These are phyloP conservation scores for Nomada ferruginata DNA, from an alignment of 2,888 invertebrate genomes.

Conservation along the genomic window DNA sequence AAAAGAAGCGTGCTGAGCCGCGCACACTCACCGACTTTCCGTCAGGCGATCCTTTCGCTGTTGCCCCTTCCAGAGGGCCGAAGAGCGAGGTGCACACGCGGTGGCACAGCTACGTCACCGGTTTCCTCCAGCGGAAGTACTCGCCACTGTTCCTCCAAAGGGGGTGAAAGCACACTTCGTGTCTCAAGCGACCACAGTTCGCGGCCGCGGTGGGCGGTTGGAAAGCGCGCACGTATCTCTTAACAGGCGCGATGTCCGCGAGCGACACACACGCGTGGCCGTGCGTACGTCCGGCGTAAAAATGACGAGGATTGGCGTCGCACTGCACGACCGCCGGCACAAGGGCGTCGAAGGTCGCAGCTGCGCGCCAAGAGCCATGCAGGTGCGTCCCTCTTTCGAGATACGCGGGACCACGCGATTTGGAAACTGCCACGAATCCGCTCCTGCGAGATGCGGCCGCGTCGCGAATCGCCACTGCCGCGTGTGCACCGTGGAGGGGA, in stretches of 20 bases:
- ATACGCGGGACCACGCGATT: constrained; percentile 56
- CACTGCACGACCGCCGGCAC: constrained; percentile 69
- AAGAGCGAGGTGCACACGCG: constrained; percentile 15
- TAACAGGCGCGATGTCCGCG: not conserved
- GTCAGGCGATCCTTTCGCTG: constrained; percentile 32
- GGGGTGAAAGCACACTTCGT: not conserved
- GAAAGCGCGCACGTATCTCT: no score
- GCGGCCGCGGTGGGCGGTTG: no score
- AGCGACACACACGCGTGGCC: constrained; percentile 29
- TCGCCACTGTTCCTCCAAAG: not conserved
- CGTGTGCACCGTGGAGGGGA: not conserved
- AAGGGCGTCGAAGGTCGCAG: constrained; percentile 83
- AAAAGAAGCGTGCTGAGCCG: constrained; percentile 15
- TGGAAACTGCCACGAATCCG: constrained; percentile 40
- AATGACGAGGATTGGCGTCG: constrained; percentile 69
- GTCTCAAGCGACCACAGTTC: not conserved
- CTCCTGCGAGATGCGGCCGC: not conserved
- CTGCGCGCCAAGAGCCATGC: constrained; percentile 76
- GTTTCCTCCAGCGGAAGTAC: not conserved
- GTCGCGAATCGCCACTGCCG: not conserved
- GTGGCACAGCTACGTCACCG: not conserved
- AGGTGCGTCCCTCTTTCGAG: constrained; percentile 73
- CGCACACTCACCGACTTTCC: constrained; percentile 56
- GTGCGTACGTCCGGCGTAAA: constrained; percentile 69
- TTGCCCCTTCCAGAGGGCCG: constrained; percentile 36